Evolutionary conservation across 2,888 invertebrate species (phyloP).

Genomic region (Nymphalis polychloros): DNA sequence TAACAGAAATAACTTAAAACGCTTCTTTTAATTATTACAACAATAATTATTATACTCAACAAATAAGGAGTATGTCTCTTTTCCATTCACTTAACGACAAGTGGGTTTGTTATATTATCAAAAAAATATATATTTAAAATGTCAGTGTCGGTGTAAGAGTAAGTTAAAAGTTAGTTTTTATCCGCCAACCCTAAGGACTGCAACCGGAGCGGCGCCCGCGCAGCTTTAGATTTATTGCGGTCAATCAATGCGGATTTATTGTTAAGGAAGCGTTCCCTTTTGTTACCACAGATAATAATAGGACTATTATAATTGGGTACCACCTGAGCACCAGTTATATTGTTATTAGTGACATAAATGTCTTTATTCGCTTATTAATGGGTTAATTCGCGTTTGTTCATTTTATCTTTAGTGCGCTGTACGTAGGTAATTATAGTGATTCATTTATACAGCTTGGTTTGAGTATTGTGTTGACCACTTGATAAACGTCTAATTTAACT

Average conservation of each 20-base stretch:
- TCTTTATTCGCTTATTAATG: conserved; percentile 40
- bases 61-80: no score
- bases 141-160: background rate
- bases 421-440: conserved; percentile 22
- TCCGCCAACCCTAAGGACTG: conserved; percentile 51
- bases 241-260: conserved; percentile 82
- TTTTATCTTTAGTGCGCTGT: conserved; percentile 22
- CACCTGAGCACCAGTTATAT: conserved; percentile 41
- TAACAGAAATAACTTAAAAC: no score
- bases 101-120: no score
- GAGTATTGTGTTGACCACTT: conserved; percentile 7
- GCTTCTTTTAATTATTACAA: no score
- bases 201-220: conserved; percentile 65
- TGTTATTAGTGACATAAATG: conserved; percentile 35
- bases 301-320: conserved; percentile 70
- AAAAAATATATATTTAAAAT: no score
- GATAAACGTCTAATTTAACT: background rate
- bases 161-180: background rate
- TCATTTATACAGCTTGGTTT: conserved; percentile 2
- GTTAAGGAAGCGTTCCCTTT: conserved; percentile 70
- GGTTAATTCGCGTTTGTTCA: conserved; percentile 30
- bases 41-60: no score
- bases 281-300: conserved; percentile 71
- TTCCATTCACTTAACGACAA: no score
- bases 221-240: conserved; percentile 73